Evolutionary conservation across 2,888 invertebrate species (phyloP).

Genomic region (Drosophila hamatofila): DNA sequence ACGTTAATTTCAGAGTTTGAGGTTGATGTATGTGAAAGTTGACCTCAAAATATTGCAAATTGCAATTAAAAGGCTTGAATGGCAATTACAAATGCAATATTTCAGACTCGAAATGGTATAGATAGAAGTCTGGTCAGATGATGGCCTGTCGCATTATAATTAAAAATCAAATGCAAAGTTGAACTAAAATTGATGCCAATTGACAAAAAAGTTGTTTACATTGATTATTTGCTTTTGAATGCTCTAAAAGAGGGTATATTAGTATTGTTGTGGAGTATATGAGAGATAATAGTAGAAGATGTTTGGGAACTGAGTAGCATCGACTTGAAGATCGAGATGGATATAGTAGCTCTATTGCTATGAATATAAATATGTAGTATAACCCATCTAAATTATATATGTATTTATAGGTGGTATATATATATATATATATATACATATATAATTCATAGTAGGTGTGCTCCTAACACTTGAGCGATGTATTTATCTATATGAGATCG

Average conservation of each 20-base stretch:
- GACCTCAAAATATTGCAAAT: slow-evolving; percentile 42
- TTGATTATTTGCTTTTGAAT: slow-evolving; percentile 27
- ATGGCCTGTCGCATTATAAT: slow-evolving; percentile 41
- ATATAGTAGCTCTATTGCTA: too few species aligned
- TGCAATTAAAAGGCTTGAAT: slow-evolving; percentile 18
- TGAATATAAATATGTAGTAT: too few species aligned
- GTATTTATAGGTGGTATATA: too few species aligned
- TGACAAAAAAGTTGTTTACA: slow-evolving; percentile 37
- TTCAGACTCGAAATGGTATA: background rate
- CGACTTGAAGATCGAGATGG: too few species aligned
- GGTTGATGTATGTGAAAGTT: slow-evolving; percentile 4
- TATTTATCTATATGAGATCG: too few species aligned
- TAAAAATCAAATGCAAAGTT: slow-evolving; percentile 56
- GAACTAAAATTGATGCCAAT: slow-evolving; percentile 48
- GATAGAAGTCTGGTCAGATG: slow-evolving; percentile 16
- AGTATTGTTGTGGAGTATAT: background rate
- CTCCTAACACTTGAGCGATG: too few species aligned
- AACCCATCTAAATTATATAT: too few species aligned
- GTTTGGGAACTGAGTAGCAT: background rate
- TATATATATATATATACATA: too few species aligned
- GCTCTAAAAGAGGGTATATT: background rate
- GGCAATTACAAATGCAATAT: slow-evolving; percentile 32
- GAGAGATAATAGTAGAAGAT: too few species aligned
- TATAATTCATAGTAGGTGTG: too few species aligned
- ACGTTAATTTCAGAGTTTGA: slow-evolving; percentile 1